These are phyloP conservation scores for Chrosomus eos DNA, from an alignment of 2,797 vertebrate species.

Conservation along the genomic window DNA sequence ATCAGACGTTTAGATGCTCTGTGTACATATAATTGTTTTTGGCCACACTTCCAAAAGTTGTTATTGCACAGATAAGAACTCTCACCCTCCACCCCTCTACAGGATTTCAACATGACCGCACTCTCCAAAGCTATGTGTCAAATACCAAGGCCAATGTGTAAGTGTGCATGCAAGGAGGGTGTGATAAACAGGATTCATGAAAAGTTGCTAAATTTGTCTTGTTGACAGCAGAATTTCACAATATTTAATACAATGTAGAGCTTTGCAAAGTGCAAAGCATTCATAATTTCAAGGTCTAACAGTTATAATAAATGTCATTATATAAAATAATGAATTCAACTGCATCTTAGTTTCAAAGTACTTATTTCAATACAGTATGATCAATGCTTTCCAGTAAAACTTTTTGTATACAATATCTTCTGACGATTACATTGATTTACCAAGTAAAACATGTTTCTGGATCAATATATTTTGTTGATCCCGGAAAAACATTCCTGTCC, in stretches of 20 bases:
- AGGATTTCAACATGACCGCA: conserved; percentile 44
- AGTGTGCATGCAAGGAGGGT: neutral
- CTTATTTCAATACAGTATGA: no score
- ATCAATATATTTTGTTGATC: neutral
- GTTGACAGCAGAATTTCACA: neutral
- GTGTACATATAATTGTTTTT: conserved; percentile 70
- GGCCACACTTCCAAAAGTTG: conserved; percentile 70
- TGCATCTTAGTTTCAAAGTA: neutral
- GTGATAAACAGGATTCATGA: conserved; percentile 7
- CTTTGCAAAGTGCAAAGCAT: neutral
- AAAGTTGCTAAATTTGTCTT: conserved; percentile 7
- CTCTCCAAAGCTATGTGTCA: conserved; percentile 26
- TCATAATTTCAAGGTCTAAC: neutral
- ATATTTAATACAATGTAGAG: conserved; percentile 6
- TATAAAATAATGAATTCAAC: neutral
- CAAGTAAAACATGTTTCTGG: neutral
- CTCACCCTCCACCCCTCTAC: conserved; percentile 60
- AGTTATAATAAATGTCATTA: neutral
- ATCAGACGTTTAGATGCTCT: conserved; percentile 75
- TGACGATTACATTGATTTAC: neutral
- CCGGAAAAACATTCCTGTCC: neutral
- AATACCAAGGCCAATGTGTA: conserved; percentile 38
- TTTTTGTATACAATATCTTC: neutral
- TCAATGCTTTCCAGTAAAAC: neutral
- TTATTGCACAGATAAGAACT: conserved; percentile 71